Evolutionary conservation across 2,797 vertebrate species (phyloP), one percentile per base, ranked within the genome.

Genomic region (Ambastaia sidthimunki): DNA sequence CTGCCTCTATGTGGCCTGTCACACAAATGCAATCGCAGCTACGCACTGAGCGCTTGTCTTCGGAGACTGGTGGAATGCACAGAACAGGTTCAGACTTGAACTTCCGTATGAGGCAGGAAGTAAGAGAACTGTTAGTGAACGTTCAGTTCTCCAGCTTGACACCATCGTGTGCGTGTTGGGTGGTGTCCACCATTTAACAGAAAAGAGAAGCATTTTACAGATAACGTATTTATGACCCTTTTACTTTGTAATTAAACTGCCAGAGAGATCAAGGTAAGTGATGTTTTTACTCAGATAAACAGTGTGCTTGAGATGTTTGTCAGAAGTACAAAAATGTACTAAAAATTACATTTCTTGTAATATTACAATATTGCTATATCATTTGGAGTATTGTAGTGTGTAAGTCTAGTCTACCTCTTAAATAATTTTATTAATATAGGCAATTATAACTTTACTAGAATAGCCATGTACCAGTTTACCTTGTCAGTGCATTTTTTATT

Each of bases 81-180:
- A 80, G 71, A 85, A 74, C 94, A 94, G 89, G 94, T 91, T 90
- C 81, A 77, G 89, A 91, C 94, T 89, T 93, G 93, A 93, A 91
- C 93, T 94, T 95, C 94, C 93, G 91, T 90, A 86, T 93, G 82
- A 16, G 85, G 84, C 91, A 94, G 92, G 92, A 93, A 93, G 88
- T 76, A 83, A 88, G 81, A 70, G 16, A 86, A 86, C 75, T 89
- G 86, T 82, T 82, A 89, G 76, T 69, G n/a, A 88, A 87, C 85
- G 89, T 86, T 78, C 81, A 81, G 48, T 80, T 15, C 80, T 57
- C 75, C 31, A 60, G 76, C 77, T 63, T 82, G 83, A 74, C 82
- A 87, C 83, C 72, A 89, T 80, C 82, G 76, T 77, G 81, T 78
- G 57, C 66, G 69, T 52, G 21, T 74, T 47, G 62, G 72, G 83